Evolutionary conservation across 2,113 vertebrate genomes (phyloP), one percentile per base, ranked within the genome.

Genomic region (Laticauda laticaudata): DNA sequence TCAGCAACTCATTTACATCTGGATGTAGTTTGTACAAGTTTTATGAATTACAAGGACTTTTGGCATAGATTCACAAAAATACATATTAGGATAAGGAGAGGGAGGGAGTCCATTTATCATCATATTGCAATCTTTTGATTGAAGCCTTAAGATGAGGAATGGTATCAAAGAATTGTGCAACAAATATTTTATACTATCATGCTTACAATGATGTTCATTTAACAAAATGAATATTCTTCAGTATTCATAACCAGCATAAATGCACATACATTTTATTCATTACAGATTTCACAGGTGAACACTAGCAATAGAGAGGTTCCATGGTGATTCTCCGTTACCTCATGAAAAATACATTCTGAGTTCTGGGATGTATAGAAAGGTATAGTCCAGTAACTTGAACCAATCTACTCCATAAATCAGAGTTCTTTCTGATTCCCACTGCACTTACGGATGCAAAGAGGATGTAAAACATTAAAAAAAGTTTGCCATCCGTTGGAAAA

Each of bases 381-480:
- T 20, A 26, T 15, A 1, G 6, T 6, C 1, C 48, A 3, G 0
- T 88, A 90, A 53, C 18, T 14, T 0, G 0, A 91, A 0, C 0
- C 53, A n/a, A 18, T 88, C 53, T 87, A 3, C 7, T 92, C 48
- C 18, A 26, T 21, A 61, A n/a, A 29, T n/a, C 5, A 0, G 54
- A 92, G 29, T 75, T 39, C 34, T 39, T n/a, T n/a, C n/a, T n/a
- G n/a, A n/a, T n/a, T n/a, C n/a, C n/a, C n/a, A n/a, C 34, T 39
- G 34, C 34, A 39, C 34, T 39, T 39, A 39, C 34, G 34, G n/a
- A 39, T 39, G 34, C 34, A 39, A 39, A 39, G 34, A 39, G 34
- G 34, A 39, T 39, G 34, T 39, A 39, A 39, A 39, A 39, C 34
- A 1, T 39, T 39, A 39, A 39, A 39, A 39, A 39, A 39, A 39